These are phyloP conservation scores for Loriculus beryllinus DNA, from an alignment of 2,797 vertebrate species.

Conservation along the genomic window DNA sequence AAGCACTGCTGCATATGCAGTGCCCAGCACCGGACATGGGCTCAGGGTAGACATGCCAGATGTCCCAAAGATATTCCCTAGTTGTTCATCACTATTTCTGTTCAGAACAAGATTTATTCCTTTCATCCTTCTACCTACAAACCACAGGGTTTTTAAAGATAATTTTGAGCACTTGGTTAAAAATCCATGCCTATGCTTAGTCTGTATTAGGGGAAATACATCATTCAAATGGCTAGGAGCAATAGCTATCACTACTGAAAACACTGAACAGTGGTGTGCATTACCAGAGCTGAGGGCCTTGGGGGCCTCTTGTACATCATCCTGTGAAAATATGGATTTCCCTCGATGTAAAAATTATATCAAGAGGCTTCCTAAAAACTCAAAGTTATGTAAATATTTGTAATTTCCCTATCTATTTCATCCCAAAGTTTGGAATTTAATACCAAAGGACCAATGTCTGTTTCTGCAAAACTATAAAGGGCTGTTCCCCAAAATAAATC, in stretches of 20 bases:
- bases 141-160: not conserved
- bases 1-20: accelerated
- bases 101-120: not conserved
- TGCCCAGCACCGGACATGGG: not conserved
- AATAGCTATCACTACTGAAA: not conserved
- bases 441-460: not conserved
- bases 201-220: not conserved
- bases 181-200: not conserved
- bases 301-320: not conserved
- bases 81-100: not conserved
- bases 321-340: not conserved
- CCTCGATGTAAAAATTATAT: not conserved
- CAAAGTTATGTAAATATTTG: not conserved
- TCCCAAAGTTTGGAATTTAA: not conserved
- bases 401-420: not conserved
- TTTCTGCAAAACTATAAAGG: not conserved
- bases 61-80: not conserved
- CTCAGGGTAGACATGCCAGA: accelerated
- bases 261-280: accelerated
- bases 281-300: not conserved
- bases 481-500: not conserved
- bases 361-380: not conserved
- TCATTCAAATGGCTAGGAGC: not conserved
- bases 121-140: not conserved
- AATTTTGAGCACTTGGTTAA: not conserved